Base-by-base conservation (phyloP, 2,888 invertebrate species). In the Sthenelais limicola region DNA sequence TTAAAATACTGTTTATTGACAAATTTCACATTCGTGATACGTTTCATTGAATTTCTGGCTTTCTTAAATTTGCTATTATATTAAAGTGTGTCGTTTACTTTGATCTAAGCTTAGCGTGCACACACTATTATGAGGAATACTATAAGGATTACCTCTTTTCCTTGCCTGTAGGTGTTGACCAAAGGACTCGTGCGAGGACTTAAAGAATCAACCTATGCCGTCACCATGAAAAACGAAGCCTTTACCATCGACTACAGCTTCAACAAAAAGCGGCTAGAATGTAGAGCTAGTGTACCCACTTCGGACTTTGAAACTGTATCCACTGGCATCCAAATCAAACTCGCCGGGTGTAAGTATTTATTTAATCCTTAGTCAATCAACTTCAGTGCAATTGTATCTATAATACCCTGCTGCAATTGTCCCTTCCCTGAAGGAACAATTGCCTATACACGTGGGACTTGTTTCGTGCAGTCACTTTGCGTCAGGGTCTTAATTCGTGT, bases 211-310 rank as follows among this genome's bases (percentile, higher is more conserved):
- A 49, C 62, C 52, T 75, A 75, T 70, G 71, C 69, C 21, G 71
- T 73, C 21, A 51, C 62, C 3, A 35, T 75, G 67, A 56, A 52
- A 30, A 73, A 75, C 51, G 68, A 68, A 21, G 38, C 24, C 24
- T 43, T 75, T 28, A 67, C 30, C 33, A 73, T 75, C 38, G 54
- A 70, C 71, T 75, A 73, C 68, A 68, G 51, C 54, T 73, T 49
- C 51, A 47, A 21, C 56, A 48, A 51, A 35, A 48, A 75, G 33
- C 30, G 43, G 49, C 70, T 75, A n/a, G 51, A 47, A 35, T 75
- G 75, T 51, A 47, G 35, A n/a, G 75, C 73, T 28, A 73, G 32
- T 1, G 67, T 73, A 21, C 73, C 71, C n/a, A 68, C 33, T 33
- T 71, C 71, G 15, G 48, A 35, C 3, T 62, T 58, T 28, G 43